phyloP scores from a whole-genome alignment of 1,140 invertebrate genomes.

The Cheumatopsyche charites region DNA sequence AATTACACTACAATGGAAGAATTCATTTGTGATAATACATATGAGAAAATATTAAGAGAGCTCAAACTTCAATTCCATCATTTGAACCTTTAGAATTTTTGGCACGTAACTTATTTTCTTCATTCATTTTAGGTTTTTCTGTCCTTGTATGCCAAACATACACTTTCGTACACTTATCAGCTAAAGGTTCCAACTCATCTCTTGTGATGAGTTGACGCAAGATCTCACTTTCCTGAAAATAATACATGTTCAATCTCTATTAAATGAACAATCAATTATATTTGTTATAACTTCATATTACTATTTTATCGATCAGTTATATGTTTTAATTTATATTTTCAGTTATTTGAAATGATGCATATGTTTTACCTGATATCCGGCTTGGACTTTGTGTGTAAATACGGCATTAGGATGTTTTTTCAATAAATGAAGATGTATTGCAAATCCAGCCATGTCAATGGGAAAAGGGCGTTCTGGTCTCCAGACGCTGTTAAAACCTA shows the following conservation, averaged over 20 bases:
- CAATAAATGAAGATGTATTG: conserved; percentile 85
- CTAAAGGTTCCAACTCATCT: conserved; percentile 85
- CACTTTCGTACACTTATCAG: conserved; percentile 89
- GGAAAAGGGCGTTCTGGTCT: conserved; percentile 90
- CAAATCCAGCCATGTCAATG: conserved; percentile 98
- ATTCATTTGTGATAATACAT: neutral
- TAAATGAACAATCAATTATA: no score
- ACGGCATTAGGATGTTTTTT: conserved; percentile 75
- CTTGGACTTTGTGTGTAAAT: conserved; percentile 83
- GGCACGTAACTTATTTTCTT: conserved; percentile 65
- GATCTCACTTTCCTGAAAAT: conserved; percentile 81
- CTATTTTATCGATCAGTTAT: no score
- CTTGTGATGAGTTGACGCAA: conserved; percentile 78
- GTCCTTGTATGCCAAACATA: conserved; percentile 98
- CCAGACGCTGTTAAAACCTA: conserved; percentile 85
- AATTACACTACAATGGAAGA: conserved; percentile 31
- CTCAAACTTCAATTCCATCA: conserved; percentile 78
- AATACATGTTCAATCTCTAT: no score
- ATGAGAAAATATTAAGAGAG: conserved; percentile 21
- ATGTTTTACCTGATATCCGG: conserved; percentile 76
- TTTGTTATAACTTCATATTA: no score
- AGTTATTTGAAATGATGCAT: conserved; percentile 27
- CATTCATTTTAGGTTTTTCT: conserved; percentile 76
- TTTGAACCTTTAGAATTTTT: conserved; percentile 62
- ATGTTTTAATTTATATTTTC: no score